Conservation (phyloP, 2,888 invertebrate species). For the Temnothorax rugatulus region DNA sequence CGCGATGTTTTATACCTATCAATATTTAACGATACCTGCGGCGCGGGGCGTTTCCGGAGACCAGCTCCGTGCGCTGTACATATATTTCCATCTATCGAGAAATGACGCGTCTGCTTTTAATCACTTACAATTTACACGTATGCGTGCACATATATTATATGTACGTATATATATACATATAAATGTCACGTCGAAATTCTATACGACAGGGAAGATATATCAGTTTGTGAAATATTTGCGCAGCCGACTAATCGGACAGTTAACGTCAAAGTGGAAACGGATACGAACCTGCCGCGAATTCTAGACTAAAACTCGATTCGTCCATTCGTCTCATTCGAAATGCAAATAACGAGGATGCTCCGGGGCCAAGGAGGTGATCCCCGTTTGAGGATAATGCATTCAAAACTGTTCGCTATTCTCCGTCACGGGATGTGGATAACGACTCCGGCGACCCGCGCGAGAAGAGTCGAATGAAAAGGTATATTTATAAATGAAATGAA, state of each 20-base stretch:
- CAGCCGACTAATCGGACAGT: slow-evolving; percentile 20
- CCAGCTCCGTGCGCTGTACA: slow-evolving; percentile 69
- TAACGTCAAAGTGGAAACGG: slow-evolving; percentile 19
- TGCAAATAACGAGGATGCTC: slow-evolving; percentile 7
- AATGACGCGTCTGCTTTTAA: slow-evolving; percentile 47
- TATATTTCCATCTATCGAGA: slow-evolving; percentile 56
- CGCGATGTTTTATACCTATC: slow-evolving; percentile 59
- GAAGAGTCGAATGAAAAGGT: background rate
- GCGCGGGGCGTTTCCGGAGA: slow-evolving; percentile 60
- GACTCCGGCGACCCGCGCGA: background rate
- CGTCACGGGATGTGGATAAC: background rate
- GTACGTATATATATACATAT: background rate
- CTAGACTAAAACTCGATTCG: background rate
- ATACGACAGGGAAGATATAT: slow-evolving; percentile 56
- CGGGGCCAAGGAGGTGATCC: background rate
- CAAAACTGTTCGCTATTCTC: background rate
- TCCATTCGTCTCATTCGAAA: background rate
- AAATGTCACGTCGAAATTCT: slow-evolving; percentile 60
- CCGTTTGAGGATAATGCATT: background rate
- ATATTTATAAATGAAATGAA: background rate
- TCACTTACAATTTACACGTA: slow-evolving; percentile 30
- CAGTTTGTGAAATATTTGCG: slow-evolving; percentile 2
- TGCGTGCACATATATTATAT: background rate
- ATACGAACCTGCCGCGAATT: background rate
- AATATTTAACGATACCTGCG: slow-evolving; percentile 65